Base-by-base conservation (phyloP, 2,888 invertebrate species). In the Drosophila tripunctata region DNA sequence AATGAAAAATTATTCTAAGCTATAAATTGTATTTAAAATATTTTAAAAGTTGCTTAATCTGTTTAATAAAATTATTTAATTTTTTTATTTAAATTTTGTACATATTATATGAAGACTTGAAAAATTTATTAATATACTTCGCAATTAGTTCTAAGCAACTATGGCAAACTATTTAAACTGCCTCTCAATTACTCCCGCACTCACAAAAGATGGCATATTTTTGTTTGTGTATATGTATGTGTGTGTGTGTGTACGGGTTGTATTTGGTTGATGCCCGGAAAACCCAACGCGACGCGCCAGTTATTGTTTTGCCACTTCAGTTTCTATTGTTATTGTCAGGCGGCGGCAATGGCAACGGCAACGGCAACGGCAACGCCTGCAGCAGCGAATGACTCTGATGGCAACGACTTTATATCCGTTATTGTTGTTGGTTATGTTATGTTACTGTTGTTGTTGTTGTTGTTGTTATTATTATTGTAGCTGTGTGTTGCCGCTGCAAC, bases 301-400 rank as follows among this genome's bases (percentile, higher is more conserved):
- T 81, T 81, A 86, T 81, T 86, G 86, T 81, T 81, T 86, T 86
- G 86, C 86, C 86, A 81, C 80, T 86, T 81, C 86, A 86, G 80
- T 83, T 81, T 81, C 86, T 77, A 86, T 81, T 81, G 80, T 81
- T 86, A 86, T 81, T 81, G 86, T 79, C 77, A 76, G 74, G 50
- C 66, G 62, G 52, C 52, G 36, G 63, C 61, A 51, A 6, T n/a
- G n/a, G n/a, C n/a, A n/a, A 33, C 10, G 30, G 41, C 41, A 19
- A 8, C 43, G 17, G 14, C 41, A 44, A 7, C 33, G 19, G 7
- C 35, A 12, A 30, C 14, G 66, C 36, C 58, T 43, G 63, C 71
- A 58, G 45, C 55, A 31, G 57, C 48, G 27, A 43, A 72, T 19
- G 71, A 51, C 72, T 31, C 36, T 57, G 61, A 58, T 71, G 75